Base-by-base conservation (phyloP, 2,113 vertebrate genomes). In the Acrocephalus arundinaceus region DNA sequence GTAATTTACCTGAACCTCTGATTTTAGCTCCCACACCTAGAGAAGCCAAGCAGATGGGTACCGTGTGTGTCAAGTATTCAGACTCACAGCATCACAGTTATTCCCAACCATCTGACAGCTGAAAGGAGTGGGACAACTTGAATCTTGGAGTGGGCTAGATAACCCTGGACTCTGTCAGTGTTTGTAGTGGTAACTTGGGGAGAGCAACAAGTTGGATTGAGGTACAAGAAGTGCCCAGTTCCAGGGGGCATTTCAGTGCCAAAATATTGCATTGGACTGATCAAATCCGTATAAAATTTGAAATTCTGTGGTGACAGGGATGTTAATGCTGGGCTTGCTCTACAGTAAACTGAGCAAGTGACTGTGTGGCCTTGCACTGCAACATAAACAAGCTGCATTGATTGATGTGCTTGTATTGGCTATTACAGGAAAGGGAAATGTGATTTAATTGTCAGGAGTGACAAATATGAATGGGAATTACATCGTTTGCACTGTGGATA, bases 11-110 rank as follows among this genome's bases (percentile, higher is more conserved):
- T 76, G 62, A 35, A 65, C 4, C 24, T 65, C 0, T 0, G 6
- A 23, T 62, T 84, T 58, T 52, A 55, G 51, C 43, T 81, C 46
- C 31, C 61, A n/a, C 43, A 62, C 25, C 25, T 52, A 19, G 27
- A 67, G 62, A 45, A 37, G 22, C 63, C 33, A 27, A 67, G 45
- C 51, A 52, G 48, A 10, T 6, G 17, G 28, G n/a, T 23, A 57
- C 37, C 0, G 0, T 13, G 5, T 52, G 5, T 55, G 46, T 72
- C 48, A 20, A 8, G 4, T 54, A 11, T 39, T 82, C 46, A 11
- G 23, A 30, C 62, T 90, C 72, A 27, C 30, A 51, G 54, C 58
- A 28, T 37, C n/a, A 39, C 1, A 3, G 35, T 45, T 74, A 48
- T 7, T 89, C 46, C 41, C 52, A 83, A 7, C 11, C 46, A 70